A percentile compares a stretch with the other conserved stretches of the same genome.
Conservation (phyloP, 2,888 invertebrate species). For the Cremastinae sp. region DNA sequence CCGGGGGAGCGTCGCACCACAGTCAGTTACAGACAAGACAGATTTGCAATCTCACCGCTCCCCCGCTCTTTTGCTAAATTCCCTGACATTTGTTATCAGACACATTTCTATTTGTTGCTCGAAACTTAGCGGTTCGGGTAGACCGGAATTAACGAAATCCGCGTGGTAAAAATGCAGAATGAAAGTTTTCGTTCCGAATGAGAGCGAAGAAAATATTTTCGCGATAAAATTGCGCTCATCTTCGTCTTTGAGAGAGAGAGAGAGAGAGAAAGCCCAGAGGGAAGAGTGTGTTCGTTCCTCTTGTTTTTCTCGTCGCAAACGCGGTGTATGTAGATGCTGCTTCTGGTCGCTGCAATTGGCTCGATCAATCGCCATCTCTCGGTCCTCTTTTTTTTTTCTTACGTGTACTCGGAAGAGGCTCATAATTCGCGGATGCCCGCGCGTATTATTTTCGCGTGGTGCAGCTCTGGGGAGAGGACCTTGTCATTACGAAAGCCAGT, state of each 20-base stretch:
- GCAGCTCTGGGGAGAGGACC: constrained; percentile 59
- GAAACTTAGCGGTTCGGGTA: too few species aligned
- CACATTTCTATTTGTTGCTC: too few species aligned
- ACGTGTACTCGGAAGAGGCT: constrained; percentile 69
- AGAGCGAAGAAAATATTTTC: constrained; percentile 42
- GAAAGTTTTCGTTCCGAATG: too few species aligned
- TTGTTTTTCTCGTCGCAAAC: not conserved
- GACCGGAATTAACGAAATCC: too few species aligned
- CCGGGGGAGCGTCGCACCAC: constrained; percentile 67
- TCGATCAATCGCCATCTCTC: constrained; percentile 70
- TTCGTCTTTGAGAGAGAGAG: not conserved
- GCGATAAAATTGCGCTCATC: constrained; percentile 17
- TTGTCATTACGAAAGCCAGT: constrained; percentile 59
- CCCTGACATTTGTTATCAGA: not conserved
- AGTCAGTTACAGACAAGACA: constrained; percentile 61
- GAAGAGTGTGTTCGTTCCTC: constrained; percentile 16
- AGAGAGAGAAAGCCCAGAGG: not conserved
- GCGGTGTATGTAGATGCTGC: constrained; percentile 38
- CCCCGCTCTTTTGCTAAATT: not conserved
- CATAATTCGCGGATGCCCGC: constrained; percentile 70
- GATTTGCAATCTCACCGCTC: not conserved
- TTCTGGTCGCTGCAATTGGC: constrained; percentile 51
- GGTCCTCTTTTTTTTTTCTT: constrained; percentile 50
- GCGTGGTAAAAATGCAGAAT: too few species aligned
- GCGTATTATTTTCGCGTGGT: constrained; percentile 71